Percentiles rank a stretch among this genome's conserved stretches.
phyloP scores from a whole-genome alignment of 2,888 invertebrate genomes.

The Hanleya hanleyi region DNA sequence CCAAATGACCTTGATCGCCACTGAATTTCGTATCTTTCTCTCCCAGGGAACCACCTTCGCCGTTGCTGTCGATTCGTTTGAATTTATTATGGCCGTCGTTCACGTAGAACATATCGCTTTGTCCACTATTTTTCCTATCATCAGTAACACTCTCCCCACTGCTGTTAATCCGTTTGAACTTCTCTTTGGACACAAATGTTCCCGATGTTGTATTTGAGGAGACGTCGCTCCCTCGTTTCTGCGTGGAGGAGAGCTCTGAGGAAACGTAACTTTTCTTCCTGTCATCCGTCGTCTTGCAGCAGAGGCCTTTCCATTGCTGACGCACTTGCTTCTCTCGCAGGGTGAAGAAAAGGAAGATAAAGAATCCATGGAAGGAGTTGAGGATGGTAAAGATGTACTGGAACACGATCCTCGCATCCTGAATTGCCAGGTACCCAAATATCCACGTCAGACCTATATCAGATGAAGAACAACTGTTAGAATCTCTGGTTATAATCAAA shows the following conservation, averaged over 20 bases:
- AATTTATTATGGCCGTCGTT: too few relatives aligned
- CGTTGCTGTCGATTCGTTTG: too few relatives aligned
- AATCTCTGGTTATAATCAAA: background rate
- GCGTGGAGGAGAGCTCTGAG: background rate
- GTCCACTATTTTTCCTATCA: too few relatives aligned
- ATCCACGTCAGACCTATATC: slow-evolving; percentile 67
- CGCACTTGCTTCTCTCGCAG: slow-evolving; percentile 52
- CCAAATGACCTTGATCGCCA: too few relatives aligned
- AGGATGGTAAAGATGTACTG: slow-evolving; percentile 69
- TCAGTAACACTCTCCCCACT: background rate
- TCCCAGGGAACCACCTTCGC: too few relatives aligned
- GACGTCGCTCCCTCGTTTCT: background rate
- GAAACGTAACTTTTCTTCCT: background rate
- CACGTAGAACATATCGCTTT: too few relatives aligned
- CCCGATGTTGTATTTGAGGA: background rate
- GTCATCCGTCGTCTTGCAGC: slow-evolving; percentile 33
- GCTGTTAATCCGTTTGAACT: background rate
- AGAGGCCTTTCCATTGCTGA: slow-evolving; percentile 45
- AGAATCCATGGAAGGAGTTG: slow-evolving; percentile 61
- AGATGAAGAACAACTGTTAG: background rate
- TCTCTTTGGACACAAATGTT: background rate
- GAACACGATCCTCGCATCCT: slow-evolving; percentile 57
- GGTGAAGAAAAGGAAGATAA: slow-evolving; percentile 62
- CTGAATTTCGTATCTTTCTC: too few relatives aligned
- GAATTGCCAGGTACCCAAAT: slow-evolving; percentile 68